Base-by-base conservation (phyloP, 2,888 invertebrate genomes). In the Zonitis immaculata region DNA sequence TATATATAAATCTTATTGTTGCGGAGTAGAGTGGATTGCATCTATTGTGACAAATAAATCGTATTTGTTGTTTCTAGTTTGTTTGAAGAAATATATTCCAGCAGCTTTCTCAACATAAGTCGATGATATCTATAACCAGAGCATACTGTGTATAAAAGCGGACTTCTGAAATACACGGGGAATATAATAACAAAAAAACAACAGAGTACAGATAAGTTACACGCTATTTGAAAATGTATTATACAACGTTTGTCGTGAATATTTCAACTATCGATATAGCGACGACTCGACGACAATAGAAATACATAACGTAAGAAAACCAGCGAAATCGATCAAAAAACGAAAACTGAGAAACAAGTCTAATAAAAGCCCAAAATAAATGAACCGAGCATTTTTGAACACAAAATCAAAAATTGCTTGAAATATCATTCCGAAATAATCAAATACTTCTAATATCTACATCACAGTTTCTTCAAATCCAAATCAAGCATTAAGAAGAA, bases 131-230 rank as follows among this genome's bases (percentile, higher is more conserved):
- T 42, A 48, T n/a, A n/a, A n/a, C 44, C 45, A 43, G 47, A 52
- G 39, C 32, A 35, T 22, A 47, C 32, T 47, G 32, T 47, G 32
- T 25, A 27, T 20, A 22, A 25, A 25, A 51, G 49, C 47, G 47
- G 46, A 46, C 56, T 49, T 32, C 49, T 44, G 55, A 48, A 44
- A 32, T 47, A 56, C 55, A 51, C 42, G 14, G 44, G 28, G 56
- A 47, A 49, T 46, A n/a, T n/a, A n/a, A n/a, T n/a, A n/a, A n/a
- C n/a, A n/a, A n/a, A 49, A 52, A 52, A 52, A 39, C 39, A 39
- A 39, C 39, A 56, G n/a, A n/a, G 48, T 56, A 51, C 50, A 53
- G 56, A 56, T 56, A 56, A 47, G 39, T 56, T 45, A 51, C 56
- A 56, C 56, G 56, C 53, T 49, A 56, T 53, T n/a, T 50, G 39